Percentiles rank a stretch among this genome's conserved stretches.
Evolutionary conservation across 2,797 vertebrate genomes (phyloP).

Genomic region (Pipistrellus pygmaeus): DNA sequence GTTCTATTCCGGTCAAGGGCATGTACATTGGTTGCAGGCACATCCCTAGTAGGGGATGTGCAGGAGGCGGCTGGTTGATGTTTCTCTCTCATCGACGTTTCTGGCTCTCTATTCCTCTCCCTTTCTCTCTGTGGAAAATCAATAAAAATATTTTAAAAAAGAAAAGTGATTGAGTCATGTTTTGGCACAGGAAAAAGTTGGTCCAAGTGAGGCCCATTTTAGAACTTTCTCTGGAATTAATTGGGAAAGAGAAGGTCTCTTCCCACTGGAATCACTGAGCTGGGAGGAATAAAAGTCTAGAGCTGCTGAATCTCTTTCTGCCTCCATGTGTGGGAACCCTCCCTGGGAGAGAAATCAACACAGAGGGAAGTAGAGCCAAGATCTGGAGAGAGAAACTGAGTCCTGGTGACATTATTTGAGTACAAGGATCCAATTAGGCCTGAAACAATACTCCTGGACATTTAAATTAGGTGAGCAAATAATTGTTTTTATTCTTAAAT

Average conservation of each 20-base stretch:
- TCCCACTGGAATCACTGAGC: neutral
- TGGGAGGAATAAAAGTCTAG: conserved; percentile 39
- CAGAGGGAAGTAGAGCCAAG: neutral
- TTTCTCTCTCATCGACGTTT: too few species aligned
- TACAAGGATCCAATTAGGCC: neutral
- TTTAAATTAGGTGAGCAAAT: conserved; percentile 11
- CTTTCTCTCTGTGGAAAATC: too few species aligned
- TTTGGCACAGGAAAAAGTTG: neutral
- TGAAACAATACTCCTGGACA: neutral
- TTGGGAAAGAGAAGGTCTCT: conserved; percentile 9
- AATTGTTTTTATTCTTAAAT: neutral
- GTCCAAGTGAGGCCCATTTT: neutral
- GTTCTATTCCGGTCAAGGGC: too few species aligned
- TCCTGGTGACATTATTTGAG: neutral
- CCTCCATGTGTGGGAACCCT: neutral
- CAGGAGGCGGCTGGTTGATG: too few species aligned
- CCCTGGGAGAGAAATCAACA: neutral
- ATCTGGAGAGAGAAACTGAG: neutral
- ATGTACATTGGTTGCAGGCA: too few species aligned
- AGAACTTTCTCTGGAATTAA: conserved; percentile 5
- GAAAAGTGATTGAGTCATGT: neutral
- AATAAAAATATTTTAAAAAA: too few species aligned
- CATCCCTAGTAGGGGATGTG: too few species aligned
- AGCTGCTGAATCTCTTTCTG: neutral
- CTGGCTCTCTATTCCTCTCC: too few species aligned